phyloP scores from a whole-genome alignment of 2,113 vertebrate species.

The Campylomormyrus numenius region DNA sequence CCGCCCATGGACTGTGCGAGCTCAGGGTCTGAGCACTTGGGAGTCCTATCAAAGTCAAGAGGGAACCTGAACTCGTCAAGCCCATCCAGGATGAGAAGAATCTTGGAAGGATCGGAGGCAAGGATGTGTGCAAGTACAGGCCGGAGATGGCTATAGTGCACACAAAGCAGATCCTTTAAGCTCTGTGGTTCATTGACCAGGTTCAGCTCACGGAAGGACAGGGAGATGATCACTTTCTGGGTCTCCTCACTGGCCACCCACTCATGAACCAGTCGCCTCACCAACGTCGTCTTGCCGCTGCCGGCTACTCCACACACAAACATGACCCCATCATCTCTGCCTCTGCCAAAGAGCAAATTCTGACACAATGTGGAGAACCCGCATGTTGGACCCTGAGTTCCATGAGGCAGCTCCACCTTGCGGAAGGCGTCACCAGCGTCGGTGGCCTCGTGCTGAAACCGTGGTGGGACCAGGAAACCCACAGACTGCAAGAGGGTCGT shows the following conservation, averaged over 20 bases:
- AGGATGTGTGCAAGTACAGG: conserved; percentile 29
- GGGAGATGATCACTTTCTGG: conserved; percentile 32
- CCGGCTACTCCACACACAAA: conserved; percentile 44
- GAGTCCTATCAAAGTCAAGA: conserved; percentile 38
- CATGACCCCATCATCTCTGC: conserved; percentile 10
- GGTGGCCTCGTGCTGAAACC: conserved; percentile 36
- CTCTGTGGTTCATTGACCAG: conserved; percentile 35
- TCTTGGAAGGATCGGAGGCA: conserved; percentile 22
- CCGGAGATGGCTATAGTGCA: conserved; percentile 45
- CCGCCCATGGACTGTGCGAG: conserved; percentile 25
- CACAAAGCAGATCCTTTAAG: conserved; percentile 30
- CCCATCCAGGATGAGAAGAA: conserved; percentile 43
- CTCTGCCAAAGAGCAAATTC: conserved; percentile 18
- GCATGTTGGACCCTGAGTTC: conserved; percentile 24
- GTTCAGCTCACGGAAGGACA: conserved; percentile 44
- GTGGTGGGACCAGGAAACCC: conserved; percentile 18
- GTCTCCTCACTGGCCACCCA: conserved; percentile 29
- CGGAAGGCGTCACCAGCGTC: conserved; percentile 37
- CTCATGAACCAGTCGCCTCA: conserved; percentile 31
- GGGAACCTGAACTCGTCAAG: conserved; percentile 44
- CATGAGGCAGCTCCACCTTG: neutral
- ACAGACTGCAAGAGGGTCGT: conserved; percentile 31
- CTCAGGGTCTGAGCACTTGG: conserved; percentile 44
- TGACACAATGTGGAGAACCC: conserved; percentile 30
- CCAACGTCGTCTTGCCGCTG: conserved; percentile 47